Conservation (phyloP, 2,888 invertebrate genomes). For the Therioaphis trifolii region DNA sequence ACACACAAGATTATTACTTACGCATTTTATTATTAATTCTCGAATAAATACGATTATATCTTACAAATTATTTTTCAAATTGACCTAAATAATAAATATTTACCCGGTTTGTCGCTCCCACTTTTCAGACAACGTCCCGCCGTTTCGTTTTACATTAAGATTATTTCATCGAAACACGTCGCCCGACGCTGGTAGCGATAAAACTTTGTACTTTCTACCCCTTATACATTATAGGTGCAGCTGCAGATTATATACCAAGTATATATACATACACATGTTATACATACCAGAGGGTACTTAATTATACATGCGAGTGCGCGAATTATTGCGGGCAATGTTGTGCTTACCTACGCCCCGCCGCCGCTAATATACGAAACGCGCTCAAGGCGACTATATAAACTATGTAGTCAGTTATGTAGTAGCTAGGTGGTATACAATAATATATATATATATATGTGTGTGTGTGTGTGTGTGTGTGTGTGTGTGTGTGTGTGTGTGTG, state of each 20-base stretch:
- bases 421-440: neutral
- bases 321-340: constrained; percentile 12
- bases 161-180: too few species aligned
- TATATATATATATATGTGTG: constrained; percentile 10
- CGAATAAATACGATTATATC: too few species aligned
- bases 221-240: too few species aligned
- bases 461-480: neutral
- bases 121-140: neutral
- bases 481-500: neutral
- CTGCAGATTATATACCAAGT: too few species aligned
- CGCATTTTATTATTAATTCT: too few species aligned
- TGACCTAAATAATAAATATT: neutral
- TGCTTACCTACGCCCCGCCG: neutral
- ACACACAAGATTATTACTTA: too few species aligned
- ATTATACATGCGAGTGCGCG: constrained; percentile 38
- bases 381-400: constrained; percentile 22
- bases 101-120: neutral
- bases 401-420: too few species aligned
- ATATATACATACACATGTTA: too few species aligned
- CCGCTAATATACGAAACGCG: neutral
- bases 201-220: too few species aligned
- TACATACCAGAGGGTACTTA: neutral
- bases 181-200: too few species aligned
- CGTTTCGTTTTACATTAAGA: too few species aligned
- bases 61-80: too few species aligned